phyloP scores from a whole-genome alignment of 2,888 invertebrate species.

The Xylota segnis region DNA sequence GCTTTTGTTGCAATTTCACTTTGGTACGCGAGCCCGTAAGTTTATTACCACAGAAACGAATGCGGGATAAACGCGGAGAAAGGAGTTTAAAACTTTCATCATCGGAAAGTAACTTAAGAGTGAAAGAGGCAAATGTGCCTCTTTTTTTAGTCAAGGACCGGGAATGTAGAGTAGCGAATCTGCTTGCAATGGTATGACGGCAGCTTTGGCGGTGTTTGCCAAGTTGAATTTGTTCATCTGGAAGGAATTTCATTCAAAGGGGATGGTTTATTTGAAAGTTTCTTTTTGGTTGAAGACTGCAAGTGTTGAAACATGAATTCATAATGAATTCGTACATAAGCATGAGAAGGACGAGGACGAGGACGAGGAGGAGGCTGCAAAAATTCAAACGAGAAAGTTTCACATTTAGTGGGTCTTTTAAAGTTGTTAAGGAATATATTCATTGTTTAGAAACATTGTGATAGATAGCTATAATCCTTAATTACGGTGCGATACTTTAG shows the following conservation, averaged over 20 bases:
- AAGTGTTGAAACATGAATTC: constrained; percentile 60
- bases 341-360: not conserved
- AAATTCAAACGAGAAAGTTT: not conserved
- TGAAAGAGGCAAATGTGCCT: not conserved
- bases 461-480: not conserved
- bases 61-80: not conserved
- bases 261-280: constrained; percentile 43
- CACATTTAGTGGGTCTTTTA: constrained; percentile 10
- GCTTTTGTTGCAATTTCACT: constrained; percentile 13
- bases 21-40: not conserved
- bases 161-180: not conserved
- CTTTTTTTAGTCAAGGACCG: constrained; percentile 6
- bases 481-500: not conserved
- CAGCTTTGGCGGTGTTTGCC: constrained; percentile 22
- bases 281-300: constrained; percentile 19
- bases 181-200: not conserved
- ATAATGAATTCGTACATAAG: constrained; percentile 35
- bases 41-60: constrained; percentile 12
- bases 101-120: constrained; percentile 8
- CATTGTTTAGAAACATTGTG: not conserved
- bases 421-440: constrained; percentile 2
- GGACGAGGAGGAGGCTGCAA: not conserved
- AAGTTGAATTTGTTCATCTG: constrained; percentile 38
- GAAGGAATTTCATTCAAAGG: constrained; percentile 39
- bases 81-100: constrained; percentile 20